Conservation (phyloP, 2,888 invertebrate species). For the Mesorhabditis spiculigera region DNA sequence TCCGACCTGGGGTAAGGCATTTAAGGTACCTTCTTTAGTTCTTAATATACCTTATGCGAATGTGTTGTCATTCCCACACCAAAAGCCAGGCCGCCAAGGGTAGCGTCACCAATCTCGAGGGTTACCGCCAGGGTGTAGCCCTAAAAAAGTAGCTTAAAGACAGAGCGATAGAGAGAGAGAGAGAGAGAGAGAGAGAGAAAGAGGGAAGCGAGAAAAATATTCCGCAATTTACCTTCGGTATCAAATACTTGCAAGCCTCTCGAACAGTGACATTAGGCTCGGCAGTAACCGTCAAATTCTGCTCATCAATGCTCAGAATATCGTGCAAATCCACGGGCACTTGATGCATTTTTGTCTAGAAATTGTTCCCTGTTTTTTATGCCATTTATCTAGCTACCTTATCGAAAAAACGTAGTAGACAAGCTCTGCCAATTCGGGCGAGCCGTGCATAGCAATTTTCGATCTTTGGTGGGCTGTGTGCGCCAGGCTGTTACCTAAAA, state of each 20-base stretch:
- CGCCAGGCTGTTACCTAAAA: conserved; percentile 55
- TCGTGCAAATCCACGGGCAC: conserved; percentile 69
- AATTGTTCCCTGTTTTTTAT: neutral
- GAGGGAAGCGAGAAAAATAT: conserved; percentile 5
- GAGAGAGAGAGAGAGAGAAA: too few species aligned
- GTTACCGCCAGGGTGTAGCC: conserved; percentile 72
- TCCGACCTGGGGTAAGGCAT: conserved; percentile 62
- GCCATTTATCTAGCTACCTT: conserved; percentile 59
- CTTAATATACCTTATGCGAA: conserved; percentile 66
- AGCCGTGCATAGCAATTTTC: conserved; percentile 69
- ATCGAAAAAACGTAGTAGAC: conserved; percentile 70
- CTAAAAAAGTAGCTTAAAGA: conserved; percentile 60
- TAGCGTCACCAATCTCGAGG: conserved; percentile 71
- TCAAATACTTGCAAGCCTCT: conserved; percentile 69
- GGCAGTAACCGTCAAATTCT: conserved; percentile 67
- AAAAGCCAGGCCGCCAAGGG: conserved; percentile 71
- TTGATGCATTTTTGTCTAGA: conserved; percentile 60
- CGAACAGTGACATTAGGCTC: conserved; percentile 72
- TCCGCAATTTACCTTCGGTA: conserved; percentile 52
- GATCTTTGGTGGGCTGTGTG: conserved; percentile 59
- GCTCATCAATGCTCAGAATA: conserved; percentile 67
- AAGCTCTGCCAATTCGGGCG: conserved; percentile 72
- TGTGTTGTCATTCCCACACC: conserved; percentile 75
- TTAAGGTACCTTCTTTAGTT: neutral
- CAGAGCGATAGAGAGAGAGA: neutral